A percentile compares a stretch with the other conserved stretches of the same genome.
These are phyloP conservation scores for Lasioglossum pauxillum DNA, from an alignment of 2,888 invertebrate species.

Conservation along the genomic window DNA sequence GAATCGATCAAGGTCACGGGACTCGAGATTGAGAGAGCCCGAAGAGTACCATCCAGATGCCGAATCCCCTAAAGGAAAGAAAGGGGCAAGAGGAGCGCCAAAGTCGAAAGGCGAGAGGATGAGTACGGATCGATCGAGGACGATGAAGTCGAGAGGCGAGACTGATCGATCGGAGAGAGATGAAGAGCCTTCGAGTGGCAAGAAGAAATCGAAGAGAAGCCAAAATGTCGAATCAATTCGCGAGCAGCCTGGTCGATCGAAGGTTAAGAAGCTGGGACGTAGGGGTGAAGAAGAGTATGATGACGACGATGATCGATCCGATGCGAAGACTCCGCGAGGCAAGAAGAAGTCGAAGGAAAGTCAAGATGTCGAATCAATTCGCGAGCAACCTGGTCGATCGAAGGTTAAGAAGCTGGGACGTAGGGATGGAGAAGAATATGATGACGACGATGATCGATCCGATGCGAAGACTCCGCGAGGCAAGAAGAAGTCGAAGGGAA, in stretches of 20 bases:
- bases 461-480: neutral
- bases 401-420: neutral
- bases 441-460: neutral
- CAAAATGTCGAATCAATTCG: neutral
- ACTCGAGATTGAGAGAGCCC: neutral
- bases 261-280: neutral
- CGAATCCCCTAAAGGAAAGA: neutral
- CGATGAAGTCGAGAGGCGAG: neutral
- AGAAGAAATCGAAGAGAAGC: neutral
- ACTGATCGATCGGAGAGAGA: neutral
- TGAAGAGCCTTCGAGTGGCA: neutral
- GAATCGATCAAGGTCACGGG: neutral
- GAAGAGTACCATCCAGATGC: neutral
- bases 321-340: neutral
- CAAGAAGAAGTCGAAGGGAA: neutral
- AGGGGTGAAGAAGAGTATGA: neutral
- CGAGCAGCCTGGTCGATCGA: neutral
- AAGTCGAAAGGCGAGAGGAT: neutral
- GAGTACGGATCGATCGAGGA: neutral
- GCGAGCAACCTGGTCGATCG: neutral
- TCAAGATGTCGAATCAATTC: neutral
- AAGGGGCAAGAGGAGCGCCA: neutral
- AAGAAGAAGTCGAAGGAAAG: neutral
- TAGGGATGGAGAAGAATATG: neutral
- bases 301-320: neutral